Evolutionary conservation across 1,140 invertebrate species (phyloP).

Genomic region (Zaprionus gabonicus): DNA sequence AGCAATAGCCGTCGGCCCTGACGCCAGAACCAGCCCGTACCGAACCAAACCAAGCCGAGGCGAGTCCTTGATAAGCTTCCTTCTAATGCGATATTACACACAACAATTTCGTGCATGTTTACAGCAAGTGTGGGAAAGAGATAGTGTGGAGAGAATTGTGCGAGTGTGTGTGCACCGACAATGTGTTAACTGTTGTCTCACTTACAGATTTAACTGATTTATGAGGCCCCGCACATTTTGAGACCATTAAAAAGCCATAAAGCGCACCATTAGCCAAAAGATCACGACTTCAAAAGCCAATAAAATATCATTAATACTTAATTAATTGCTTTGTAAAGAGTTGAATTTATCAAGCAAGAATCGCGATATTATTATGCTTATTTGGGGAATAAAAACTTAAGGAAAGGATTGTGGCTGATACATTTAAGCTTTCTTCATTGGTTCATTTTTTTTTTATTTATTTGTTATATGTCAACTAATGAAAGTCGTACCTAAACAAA

Average conservation of each 20-base stretch:
- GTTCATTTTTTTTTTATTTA: too few species aligned
- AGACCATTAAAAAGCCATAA: conserved; percentile 73
- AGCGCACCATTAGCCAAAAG: conserved; percentile 44
- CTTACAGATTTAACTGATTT: conserved; percentile 58
- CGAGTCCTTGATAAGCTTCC: conserved; percentile 57
- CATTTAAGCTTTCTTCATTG: too few species aligned
- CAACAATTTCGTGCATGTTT: conserved; percentile 29
- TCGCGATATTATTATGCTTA: not conserved
- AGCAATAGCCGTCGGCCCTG: conserved; percentile 19
- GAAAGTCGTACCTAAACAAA: too few species aligned
- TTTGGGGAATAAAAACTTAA: too few species aligned
- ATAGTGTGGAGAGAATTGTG: conserved; percentile 16
- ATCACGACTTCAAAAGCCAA: conserved; percentile 27
- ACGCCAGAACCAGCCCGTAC: conserved; percentile 8
- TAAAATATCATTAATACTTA: conserved; percentile 48
- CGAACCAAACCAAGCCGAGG: not conserved
- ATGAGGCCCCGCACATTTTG: conserved; percentile 51
- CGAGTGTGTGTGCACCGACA: not conserved
- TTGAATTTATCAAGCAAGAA: not conserved
- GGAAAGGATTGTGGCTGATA: too few species aligned
- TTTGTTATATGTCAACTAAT: too few species aligned
- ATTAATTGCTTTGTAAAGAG: conserved; percentile 37
- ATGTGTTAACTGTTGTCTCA: conserved; percentile 58
- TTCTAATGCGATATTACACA: conserved; percentile 59
- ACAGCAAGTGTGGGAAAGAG: not conserved